Evolutionary conservation across 1,140 invertebrate species (phyloP), one percentile per base, ranked within the genome.

Genomic region (Aplysia californica): DNA sequence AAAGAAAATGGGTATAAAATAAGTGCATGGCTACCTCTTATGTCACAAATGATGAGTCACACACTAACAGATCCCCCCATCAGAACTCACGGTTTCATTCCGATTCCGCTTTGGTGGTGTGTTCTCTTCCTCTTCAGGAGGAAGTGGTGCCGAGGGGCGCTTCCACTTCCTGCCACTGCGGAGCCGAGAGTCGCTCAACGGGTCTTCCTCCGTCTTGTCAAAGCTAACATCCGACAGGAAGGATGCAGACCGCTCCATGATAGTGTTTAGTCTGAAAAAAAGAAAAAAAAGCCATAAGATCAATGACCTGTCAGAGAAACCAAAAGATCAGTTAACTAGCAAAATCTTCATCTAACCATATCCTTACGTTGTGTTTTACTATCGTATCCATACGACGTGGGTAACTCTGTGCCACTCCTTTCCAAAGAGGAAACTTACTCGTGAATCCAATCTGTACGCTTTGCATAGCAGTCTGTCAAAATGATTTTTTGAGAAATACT

Each of bases 191-290:
- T 85, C 83, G 5, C 78, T 58, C 64, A 91, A 94, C 67, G 96
- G 91, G 89, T 97, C 95, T 87, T 97, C 95, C 83, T 96, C 95
- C 0, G 95, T 97, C 61, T 94, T 93, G 4, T 96, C 96, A 82
- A 95, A 95, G 75, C 95, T 96, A 59, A 89, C 84, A 76, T 90
- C 87, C 15, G 84, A 85, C 59, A 90, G 73, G n/a, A 86, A 80
- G n/a, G 82, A 89, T n/a, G 73, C 85, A 31, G 81, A 80, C 1
- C 82, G 84, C 61, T 85, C 81, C 75, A 86, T 91, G 72, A 94
- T 94, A 38, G 92, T 93, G 79, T 92, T 92, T 0, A 94, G 87
- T 81, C 92, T 92, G 35, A 64, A 73, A 15, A 36, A 70, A 33
- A 56, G n/a, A 61, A 64, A 61, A 1, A 15, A 41, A 44, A 50